Evolutionary conservation across 92 coral and sea anemone species (phyloP).

Genomic region (Paramuricea clavata): DNA sequence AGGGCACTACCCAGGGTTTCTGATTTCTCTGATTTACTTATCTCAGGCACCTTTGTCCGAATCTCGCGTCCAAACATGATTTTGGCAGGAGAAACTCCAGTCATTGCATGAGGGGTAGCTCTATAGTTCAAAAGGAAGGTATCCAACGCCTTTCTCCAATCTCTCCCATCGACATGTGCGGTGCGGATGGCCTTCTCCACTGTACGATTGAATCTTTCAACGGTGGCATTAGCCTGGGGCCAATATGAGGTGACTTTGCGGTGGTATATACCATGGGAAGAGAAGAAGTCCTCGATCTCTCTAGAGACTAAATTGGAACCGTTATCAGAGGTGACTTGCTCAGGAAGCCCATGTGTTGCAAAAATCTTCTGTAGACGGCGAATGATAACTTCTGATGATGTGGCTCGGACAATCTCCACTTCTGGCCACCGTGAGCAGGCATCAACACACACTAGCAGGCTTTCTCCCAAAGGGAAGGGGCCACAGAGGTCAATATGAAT

Average conservation of each 20-base stretch:
- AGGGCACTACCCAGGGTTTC: too few species aligned
- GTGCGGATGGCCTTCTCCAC: background rate
- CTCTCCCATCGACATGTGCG: background rate
- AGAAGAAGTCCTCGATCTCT: background rate
- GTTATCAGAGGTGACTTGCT: conserved; percentile 30
- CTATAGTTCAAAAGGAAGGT: conserved; percentile 16
- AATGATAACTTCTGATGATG: conserved; percentile 2
- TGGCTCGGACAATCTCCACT: conserved; percentile 22
- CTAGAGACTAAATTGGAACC: conserved; percentile 27
- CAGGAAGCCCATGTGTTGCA: conserved; percentile 35
- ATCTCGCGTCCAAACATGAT: background rate
- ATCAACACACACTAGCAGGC: conserved; percentile 48
- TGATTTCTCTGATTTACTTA: too few species aligned
- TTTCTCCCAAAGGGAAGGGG: conserved; percentile 47
- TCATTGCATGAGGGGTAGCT: conserved; percentile 10
- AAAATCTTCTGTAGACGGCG: conserved; percentile 19
- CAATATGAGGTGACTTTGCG: conserved; percentile 24
- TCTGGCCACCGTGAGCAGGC: conserved; percentile 40
- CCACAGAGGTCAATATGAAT: conserved; percentile 49
- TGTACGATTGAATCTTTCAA: conserved; percentile 12
- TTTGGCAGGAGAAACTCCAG: background rate
- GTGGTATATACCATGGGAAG: conserved; percentile 8
- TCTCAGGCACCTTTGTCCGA: too few species aligned
- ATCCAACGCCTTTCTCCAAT: background rate
- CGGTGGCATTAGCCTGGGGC: conserved; percentile 33